These are phyloP conservation scores for Azemiops feae DNA, from an alignment of 2,113 vertebrate species.

Conservation along the genomic window DNA sequence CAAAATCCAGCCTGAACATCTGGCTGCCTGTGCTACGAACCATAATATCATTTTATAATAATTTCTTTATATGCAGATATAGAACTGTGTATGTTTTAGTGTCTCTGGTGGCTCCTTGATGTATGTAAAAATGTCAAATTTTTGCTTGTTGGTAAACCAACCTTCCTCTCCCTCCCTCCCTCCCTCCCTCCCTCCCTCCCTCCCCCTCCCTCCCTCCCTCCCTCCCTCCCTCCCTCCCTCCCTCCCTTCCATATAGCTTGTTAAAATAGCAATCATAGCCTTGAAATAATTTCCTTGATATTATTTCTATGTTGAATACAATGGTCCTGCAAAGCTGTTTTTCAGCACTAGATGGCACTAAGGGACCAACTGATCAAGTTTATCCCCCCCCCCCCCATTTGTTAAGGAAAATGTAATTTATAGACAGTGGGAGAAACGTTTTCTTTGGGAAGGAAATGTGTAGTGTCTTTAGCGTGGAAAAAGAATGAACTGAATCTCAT, in stretches of 20 bases:
- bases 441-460: background rate
- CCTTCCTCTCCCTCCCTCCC: too few relatives aligned
- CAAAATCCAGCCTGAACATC: background rate
- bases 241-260: background rate
- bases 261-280: background rate
- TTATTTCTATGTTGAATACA: background rate
- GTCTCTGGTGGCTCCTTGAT: background rate
- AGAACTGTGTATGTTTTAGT: background rate
- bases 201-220: too few relatives aligned
- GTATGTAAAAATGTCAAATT: background rate
- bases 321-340: background rate
- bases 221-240: too few relatives aligned
- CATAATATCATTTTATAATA: background rate
- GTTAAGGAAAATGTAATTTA: accelerated
- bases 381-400: accelerated
- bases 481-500: accelerated
- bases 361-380: slow-evolving; percentile 11
- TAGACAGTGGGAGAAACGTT: background rate
- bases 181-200: background rate
- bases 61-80: background rate
- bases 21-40: background rate
- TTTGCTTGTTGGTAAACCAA: background rate
- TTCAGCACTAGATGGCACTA: slow-evolving; percentile 60
- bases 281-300: background rate
- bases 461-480: background rate